Conservation (phyloP, 2,797 vertebrate genomes). For the Ptychadena robeensis region DNA sequence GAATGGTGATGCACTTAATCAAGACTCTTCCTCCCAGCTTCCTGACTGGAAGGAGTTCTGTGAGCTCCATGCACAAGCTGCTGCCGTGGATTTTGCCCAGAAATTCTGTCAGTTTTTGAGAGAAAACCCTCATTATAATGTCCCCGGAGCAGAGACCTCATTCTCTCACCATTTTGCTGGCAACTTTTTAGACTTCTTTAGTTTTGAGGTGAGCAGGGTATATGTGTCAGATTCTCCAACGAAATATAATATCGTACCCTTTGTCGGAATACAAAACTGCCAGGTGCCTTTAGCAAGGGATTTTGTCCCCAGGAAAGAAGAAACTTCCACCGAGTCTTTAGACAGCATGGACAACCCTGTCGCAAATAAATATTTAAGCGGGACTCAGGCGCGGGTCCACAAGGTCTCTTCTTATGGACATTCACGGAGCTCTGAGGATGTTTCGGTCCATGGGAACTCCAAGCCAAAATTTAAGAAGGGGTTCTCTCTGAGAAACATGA, state of each 20-base stretch:
- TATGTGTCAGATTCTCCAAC: slow-evolving; percentile 77
- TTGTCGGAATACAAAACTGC: slow-evolving; percentile 88
- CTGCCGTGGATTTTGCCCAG: slow-evolving; percentile 90
- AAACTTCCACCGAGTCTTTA: slow-evolving; percentile 84
- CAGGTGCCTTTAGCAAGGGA: slow-evolving; percentile 84
- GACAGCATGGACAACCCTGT: slow-evolving; percentile 86
- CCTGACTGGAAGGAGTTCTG: slow-evolving; percentile 98
- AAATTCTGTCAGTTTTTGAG: slow-evolving; percentile 93
- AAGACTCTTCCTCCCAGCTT: slow-evolving; percentile 79
- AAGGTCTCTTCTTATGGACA: slow-evolving; percentile 86
- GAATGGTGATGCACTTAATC: slow-evolving; percentile 80
- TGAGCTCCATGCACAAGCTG: slow-evolving; percentile 91
- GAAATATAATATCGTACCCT: slow-evolving; percentile 88
- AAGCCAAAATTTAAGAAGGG: slow-evolving; percentile 93
- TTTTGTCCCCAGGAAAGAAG: slow-evolving; percentile 79
- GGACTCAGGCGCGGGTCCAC: slow-evolving; percentile 71
- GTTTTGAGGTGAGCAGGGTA: slow-evolving; percentile 78
- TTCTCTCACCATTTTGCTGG: slow-evolving; percentile 92
- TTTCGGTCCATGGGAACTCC: slow-evolving; percentile 78
- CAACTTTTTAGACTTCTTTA: slow-evolving; percentile 91
- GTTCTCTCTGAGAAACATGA: slow-evolving; percentile 96
- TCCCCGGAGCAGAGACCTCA: slow-evolving; percentile 85
- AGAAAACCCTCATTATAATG: slow-evolving; percentile 93
- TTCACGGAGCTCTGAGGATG: slow-evolving; percentile 93
- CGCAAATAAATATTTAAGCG: slow-evolving; percentile 68